Percentiles rank a stretch among this genome's conserved stretches.
phyloP scores from a whole-genome alignment of 2,888 invertebrate species.

The Yponomeuta malinellus region DNA sequence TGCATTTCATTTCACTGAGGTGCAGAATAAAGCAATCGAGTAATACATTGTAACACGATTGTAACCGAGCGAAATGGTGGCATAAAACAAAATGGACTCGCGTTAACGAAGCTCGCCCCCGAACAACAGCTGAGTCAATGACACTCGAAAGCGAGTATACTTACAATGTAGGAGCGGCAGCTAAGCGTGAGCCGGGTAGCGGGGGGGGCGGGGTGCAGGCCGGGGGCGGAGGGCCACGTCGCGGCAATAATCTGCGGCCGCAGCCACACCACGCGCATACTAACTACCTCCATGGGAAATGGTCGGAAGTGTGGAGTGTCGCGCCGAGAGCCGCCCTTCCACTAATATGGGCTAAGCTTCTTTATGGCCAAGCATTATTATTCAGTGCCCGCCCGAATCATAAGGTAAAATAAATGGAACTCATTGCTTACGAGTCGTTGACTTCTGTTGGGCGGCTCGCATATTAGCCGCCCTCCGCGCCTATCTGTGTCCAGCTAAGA shows the following conservation, averaged over 20 bases:
- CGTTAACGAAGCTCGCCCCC: background rate
- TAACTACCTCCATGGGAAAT: background rate
- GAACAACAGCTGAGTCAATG: background rate
- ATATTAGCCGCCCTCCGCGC: background rate
- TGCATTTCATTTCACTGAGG: background rate
- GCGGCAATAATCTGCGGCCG: slow-evolving; percentile 11
- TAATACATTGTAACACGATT: background rate
- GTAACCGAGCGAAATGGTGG: background rate
- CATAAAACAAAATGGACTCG: background rate
- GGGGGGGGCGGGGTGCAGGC: background rate
- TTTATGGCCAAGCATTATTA: background rate
- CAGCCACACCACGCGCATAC: slow-evolving; percentile 2
- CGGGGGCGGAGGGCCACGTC: slow-evolving; percentile 14
- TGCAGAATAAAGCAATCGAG: background rate
- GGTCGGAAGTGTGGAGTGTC: background rate
- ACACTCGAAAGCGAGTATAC: background rate
- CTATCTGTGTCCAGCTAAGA: background rate
- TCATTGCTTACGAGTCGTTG: background rate
- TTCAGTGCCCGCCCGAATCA: background rate
- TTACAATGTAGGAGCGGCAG: too few relatives aligned
- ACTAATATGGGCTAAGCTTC: slow-evolving; percentile 3
- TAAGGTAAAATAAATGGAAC: slow-evolving; percentile 1
- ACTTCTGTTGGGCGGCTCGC: background rate
- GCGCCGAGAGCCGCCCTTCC: background rate
- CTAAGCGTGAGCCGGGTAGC: background rate